These are phyloP conservation scores for human (Homo sapiens) DNA, from an alignment of 2,113 vertebrate species.

Conservation along the genomic window DNA sequence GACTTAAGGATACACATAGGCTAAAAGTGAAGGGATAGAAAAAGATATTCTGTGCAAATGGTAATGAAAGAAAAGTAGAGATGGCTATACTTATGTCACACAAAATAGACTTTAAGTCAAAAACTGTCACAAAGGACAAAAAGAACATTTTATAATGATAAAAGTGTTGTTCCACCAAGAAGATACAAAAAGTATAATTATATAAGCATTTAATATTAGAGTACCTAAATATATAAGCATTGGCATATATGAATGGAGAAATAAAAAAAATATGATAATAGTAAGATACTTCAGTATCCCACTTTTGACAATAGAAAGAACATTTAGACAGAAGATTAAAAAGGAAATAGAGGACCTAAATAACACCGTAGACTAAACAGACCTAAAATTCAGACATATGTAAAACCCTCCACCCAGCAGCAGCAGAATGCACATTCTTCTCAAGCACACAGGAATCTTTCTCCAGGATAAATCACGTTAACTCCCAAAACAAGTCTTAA, in stretches of 20 bases:
- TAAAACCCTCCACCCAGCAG: neutral
- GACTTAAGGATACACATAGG: neutral
- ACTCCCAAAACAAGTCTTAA: no score
- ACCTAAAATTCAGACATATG: neutral
- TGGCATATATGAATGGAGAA: neutral
- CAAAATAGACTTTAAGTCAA: neutral
- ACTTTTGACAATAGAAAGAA: neutral
- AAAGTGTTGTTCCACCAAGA: neutral
- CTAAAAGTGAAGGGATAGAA: neutral
- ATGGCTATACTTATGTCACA: neutral
- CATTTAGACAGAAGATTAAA: neutral
- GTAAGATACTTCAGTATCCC: neutral
- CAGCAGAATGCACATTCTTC: neutral
- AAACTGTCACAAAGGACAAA: neutral
- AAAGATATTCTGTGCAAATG: neutral
- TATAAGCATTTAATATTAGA: neutral
- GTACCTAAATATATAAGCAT: neutral
- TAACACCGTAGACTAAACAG: neutral
- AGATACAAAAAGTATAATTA: neutral
- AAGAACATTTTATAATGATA: neutral
- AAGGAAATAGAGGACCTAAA: neutral
- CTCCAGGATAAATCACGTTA: neutral
- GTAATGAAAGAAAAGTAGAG: neutral
- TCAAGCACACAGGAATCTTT: neutral
- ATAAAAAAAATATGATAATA: neutral